A percentile compares a stretch with the other conserved stretches of the same genome.
phyloP scores from a whole-genome alignment of 2,888 invertebrate genomes.

The Megamerina dolium region DNA sequence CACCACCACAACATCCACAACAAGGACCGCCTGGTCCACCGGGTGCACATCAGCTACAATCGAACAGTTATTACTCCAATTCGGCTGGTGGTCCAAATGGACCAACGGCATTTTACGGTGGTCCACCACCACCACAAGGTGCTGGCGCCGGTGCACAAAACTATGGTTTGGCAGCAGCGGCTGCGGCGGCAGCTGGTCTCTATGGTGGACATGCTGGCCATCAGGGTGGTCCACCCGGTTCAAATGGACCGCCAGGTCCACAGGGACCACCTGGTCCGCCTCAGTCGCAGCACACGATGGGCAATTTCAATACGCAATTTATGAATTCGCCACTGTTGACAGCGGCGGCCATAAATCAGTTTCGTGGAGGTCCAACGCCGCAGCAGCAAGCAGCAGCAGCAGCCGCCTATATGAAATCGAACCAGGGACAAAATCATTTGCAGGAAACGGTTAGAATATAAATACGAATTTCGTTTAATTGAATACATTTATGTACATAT shows the following conservation, averaged over 20 bases:
- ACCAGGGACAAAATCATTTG: conserved; percentile 47
- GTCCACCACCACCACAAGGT: conserved; percentile 40
- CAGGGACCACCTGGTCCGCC: conserved; percentile 36
- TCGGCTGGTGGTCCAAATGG: conserved; percentile 47
- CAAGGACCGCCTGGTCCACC: conserved; percentile 37
- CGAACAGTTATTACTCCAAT: conserved; percentile 49
- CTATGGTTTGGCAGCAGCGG: conserved; percentile 44
- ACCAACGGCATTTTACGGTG: conserved; percentile 42
- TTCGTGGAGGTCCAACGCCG: conserved; percentile 46
- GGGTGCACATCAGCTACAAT: conserved; percentile 44
- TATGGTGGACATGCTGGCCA: conserved; percentile 46
- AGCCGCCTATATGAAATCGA: conserved; percentile 45
- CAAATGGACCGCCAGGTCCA: conserved; percentile 41
- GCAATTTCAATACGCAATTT: conserved; percentile 54
- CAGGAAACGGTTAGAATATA: conserved; percentile 47
- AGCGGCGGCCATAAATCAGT: conserved; percentile 52
- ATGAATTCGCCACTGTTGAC: conserved; percentile 60
- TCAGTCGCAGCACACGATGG: conserved; percentile 46
- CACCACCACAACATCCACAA: conserved; percentile 44
- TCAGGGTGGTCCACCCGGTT: conserved; percentile 41
- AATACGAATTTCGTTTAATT: too few species aligned
- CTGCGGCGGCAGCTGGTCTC: conserved; percentile 39
- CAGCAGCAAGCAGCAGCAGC: conserved; percentile 34
- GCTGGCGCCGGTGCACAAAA: conserved; percentile 43
- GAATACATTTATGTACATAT: neutral